Conservation (phyloP, 2,113 vertebrate species). For the Neotoma lepida region DNA sequence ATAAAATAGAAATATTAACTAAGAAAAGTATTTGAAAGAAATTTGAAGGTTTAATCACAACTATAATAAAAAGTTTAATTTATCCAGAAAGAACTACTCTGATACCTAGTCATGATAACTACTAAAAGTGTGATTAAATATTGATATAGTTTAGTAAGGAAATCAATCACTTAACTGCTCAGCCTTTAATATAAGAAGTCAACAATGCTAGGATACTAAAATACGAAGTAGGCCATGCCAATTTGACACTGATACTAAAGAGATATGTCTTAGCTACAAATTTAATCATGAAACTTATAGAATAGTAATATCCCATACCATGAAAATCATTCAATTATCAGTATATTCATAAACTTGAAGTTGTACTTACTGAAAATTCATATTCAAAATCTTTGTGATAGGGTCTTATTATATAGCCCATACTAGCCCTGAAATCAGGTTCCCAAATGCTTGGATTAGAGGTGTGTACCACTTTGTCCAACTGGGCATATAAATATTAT, state of each 20-base stretch:
- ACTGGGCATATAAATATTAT: conserved; percentile 31
- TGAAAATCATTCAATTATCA: conserved; percentile 46
- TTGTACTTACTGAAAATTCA: conserved; percentile 56
- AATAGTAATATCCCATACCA: conserved; percentile 42
- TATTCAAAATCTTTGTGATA: not conserved
- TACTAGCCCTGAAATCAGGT: not conserved
- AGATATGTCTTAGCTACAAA: conserved; percentile 10
- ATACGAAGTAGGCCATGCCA: conserved; percentile 50
- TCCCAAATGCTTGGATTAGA: not conserved
- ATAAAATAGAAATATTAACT: conserved; percentile 44
- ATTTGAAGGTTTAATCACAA: conserved; percentile 49
- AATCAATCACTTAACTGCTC: conserved; percentile 44
- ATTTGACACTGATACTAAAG: not conserved
- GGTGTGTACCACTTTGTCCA: not conserved
- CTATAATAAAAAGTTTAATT: conserved; percentile 50
- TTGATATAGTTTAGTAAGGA: conserved; percentile 35
- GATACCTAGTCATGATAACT: conserved; percentile 40
- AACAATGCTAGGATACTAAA: conserved; percentile 61
- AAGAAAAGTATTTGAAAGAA: conserved; percentile 33
- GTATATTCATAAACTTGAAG: conserved; percentile 11
- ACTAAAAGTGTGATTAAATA: conserved; percentile 23
- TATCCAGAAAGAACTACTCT: conserved; percentile 48
- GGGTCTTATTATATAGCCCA: not conserved
- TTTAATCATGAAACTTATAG: conserved; percentile 28
- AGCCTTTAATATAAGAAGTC: conserved; percentile 42